These are phyloP conservation scores for Stramonita haemastoma DNA, from an alignment of 2,888 invertebrate species.

Conservation along the genomic window DNA sequence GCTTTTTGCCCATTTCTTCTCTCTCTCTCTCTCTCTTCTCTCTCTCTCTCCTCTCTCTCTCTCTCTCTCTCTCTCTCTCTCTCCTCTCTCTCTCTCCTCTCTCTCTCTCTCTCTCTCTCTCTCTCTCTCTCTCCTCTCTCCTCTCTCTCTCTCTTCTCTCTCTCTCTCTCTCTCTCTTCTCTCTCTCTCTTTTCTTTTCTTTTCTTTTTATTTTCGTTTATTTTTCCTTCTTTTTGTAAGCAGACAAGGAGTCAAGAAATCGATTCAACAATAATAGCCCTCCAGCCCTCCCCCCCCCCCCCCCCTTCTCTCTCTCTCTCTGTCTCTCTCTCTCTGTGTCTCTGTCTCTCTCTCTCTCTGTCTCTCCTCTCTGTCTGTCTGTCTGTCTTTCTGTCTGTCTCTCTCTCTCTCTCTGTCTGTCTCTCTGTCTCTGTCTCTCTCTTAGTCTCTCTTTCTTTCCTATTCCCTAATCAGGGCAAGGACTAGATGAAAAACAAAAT, in stretches of 20 bases:
- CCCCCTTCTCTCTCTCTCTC: neutral
- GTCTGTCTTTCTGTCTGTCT: neutral
- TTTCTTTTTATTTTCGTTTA: neutral
- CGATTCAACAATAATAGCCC: neutral
- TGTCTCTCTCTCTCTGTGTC: neutral
- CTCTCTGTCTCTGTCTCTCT: neutral
- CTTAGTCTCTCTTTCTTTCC: neutral
- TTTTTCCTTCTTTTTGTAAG: neutral
- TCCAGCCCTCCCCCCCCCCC: neutral
- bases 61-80: neutral
- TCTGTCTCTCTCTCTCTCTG: constrained; percentile 1
- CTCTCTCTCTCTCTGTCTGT: neutral
- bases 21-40: neutral
- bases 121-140: constrained; percentile 15
- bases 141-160: neutral
- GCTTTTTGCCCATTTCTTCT: neutral
- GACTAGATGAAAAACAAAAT: no score
- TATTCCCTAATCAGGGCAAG: no score
- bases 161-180: constrained; percentile 11
- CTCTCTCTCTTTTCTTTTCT: constrained; percentile 3
- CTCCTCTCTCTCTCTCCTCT: neutral
- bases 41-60: neutral
- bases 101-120: neutral
- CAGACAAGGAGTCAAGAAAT: neutral
- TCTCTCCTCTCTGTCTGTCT: neutral